Percentiles rank a stretch among this genome's conserved stretches.
Conservation (phyloP, 2,888 invertebrate species). For the Tenthredo livida region DNA sequence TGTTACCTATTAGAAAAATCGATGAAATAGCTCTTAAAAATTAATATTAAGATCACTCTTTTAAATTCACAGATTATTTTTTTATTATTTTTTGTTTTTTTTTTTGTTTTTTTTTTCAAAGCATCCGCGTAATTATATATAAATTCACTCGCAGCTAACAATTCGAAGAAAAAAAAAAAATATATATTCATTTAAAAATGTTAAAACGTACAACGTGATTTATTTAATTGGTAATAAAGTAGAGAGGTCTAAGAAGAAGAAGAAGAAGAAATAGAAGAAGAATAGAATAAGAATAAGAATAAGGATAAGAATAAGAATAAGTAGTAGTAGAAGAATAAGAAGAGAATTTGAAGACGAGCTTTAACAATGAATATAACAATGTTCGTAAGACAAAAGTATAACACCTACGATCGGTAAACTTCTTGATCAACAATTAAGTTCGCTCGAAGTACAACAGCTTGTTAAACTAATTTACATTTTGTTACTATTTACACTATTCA, state of each 20-base stretch:
- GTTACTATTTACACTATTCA: constrained; percentile 36
- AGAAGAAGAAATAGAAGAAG: background rate
- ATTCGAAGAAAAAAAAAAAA: constrained; percentile 64
- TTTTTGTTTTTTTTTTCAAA: background rate
- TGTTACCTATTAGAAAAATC: constrained; percentile 18
- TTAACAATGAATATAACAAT: constrained; percentile 74
- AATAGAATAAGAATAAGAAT: constrained; percentile 1
- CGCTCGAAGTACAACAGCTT: constrained; percentile 59
- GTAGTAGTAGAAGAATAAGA: too few relatives aligned
- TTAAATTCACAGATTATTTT: constrained; percentile 36
- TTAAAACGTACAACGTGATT: constrained; percentile 69
- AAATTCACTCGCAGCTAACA: constrained; percentile 61
- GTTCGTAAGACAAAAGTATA: constrained; percentile 68
- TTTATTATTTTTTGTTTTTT: background rate
- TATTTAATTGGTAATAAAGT: constrained; percentile 70
- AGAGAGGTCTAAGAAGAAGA: constrained; percentile 1
- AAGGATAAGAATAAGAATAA: constrained; percentile 9
- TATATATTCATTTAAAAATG: constrained; percentile 48
- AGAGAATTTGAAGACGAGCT: constrained; percentile 68
- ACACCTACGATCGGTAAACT: constrained; percentile 72
- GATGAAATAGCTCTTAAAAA: constrained; percentile 32
- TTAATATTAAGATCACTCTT: constrained; percentile 46
- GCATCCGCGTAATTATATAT: background rate
- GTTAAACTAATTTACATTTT: background rate
- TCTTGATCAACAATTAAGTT: constrained; percentile 74